A percentile compares a stretch with the other conserved stretches of the same genome.
phyloP scores from a whole-genome alignment of 2,797 vertebrate species.

The Pelobates cultripes region DNA sequence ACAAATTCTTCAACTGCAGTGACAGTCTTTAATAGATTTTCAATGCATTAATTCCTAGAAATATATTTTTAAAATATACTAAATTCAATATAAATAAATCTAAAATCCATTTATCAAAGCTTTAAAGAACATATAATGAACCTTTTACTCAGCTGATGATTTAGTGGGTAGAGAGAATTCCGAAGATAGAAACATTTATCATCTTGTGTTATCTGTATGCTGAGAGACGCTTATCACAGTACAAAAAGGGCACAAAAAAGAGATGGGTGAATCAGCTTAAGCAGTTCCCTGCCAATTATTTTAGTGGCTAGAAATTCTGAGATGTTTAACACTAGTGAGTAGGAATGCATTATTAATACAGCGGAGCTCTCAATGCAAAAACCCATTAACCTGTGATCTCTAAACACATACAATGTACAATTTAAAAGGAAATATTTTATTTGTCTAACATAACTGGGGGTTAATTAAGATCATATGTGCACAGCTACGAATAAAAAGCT shows the following conservation, averaged over 20 bases:
- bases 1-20: too few relatives aligned
- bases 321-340: slow-evolving; percentile 15
- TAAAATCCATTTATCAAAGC: neutral
- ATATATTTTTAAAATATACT: too few relatives aligned
- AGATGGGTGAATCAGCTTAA: slow-evolving; percentile 7
- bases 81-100: neutral
- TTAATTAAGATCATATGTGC: too few relatives aligned
- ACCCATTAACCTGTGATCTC: slow-evolving; percentile 11
- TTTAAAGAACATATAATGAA: neutral
- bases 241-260: slow-evolving; percentile 3
- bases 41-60: too few relatives aligned
- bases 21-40: too few relatives aligned
- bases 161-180: neutral
- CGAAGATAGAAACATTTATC: neutral
- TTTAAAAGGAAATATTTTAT: neutral
- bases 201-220: slow-evolving; percentile 1
- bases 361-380: neutral
- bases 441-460: neutral
- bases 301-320: slow-evolving; percentile 10
- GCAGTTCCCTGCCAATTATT: slow-evolving; percentile 28
- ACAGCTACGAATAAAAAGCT: too few relatives aligned
- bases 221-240: neutral
- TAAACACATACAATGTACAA: neutral
- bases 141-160: neutral
- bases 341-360: slow-evolving; percentile 28